Percentiles rank a stretch among this genome's conserved stretches.
Conservation (phyloP, 2,113 vertebrate genomes). For the Canis aureus region DNA sequence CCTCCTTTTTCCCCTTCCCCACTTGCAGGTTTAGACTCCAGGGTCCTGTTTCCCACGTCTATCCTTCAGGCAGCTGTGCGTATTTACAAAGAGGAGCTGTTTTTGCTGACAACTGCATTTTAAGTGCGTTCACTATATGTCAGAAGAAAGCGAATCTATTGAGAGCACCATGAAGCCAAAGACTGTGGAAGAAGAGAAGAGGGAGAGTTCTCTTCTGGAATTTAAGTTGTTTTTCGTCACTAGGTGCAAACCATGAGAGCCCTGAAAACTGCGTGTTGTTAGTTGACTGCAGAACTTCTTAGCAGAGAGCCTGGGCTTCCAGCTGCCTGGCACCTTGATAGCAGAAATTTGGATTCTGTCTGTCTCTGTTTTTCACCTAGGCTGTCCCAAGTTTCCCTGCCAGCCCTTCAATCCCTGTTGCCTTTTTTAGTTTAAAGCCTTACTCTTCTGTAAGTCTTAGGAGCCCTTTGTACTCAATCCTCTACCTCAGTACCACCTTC, state of each 20-base stretch:
- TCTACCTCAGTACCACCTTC: not conserved
- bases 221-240: not conserved
- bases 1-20: not conserved
- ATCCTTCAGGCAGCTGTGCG: constrained; percentile 63
- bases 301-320: not conserved
- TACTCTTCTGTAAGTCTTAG: not conserved
- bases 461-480: not conserved
- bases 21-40: constrained; percentile 63
- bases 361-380: not conserved
- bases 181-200: not conserved
- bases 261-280: not conserved
- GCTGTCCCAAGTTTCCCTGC: not conserved
- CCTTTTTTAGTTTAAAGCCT: not conserved
- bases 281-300: not conserved
- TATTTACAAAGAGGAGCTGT: constrained; percentile 60
- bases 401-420: not conserved
- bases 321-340: not conserved
- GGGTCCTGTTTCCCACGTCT: not conserved
- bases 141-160: constrained; percentile 62
- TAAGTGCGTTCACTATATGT: constrained; percentile 68
- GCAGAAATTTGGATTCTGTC: not conserved
- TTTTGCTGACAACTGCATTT: constrained; percentile 74
- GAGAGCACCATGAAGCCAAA: not conserved
- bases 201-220: not conserved
- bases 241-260: not conserved